Conservation (phyloP, 1,140 invertebrate species). For the Diorhabda carinulata region DNA sequence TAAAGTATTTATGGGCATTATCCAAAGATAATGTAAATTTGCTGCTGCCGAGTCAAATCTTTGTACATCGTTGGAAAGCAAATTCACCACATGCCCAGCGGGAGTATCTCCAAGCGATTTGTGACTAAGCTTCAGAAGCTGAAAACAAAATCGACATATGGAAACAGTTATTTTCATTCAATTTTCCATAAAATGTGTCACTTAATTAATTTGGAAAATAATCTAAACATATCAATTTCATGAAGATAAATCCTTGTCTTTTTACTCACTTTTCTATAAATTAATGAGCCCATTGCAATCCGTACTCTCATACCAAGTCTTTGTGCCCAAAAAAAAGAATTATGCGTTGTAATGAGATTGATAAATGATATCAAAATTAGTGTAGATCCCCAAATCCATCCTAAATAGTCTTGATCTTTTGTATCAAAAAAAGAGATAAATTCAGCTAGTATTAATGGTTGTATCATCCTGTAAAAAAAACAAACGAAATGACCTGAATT, state of each 20-base stretch:
- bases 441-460: constrained; percentile 35
- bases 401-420: constrained; percentile 31
- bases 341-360: constrained; percentile 48
- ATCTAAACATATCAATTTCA: background rate
- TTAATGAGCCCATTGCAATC: constrained; percentile 53
- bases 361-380: constrained; percentile 48
- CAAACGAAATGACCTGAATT: background rate
- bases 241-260: background rate
- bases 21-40: constrained; percentile 51
- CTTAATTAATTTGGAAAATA: too few relatives aligned
- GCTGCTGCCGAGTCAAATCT: constrained; percentile 55
- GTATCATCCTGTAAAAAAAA: constrained; percentile 32
- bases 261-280: constrained; percentile 54
- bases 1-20: constrained; percentile 53
- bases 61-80: constrained; percentile 75
- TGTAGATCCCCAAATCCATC: constrained; percentile 49
- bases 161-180: background rate
- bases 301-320: constrained; percentile 55
- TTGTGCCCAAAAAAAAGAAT: constrained; percentile 45
- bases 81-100: constrained; percentile 76
- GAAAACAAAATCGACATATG: constrained; percentile 7
- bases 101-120: constrained; percentile 51
- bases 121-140: constrained; percentile 39
- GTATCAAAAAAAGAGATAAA: constrained; percentile 49
- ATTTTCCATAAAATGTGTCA: background rate